Percentiles rank a stretch among this genome's conserved stretches.
phyloP scores from a whole-genome alignment of 1,140 invertebrate species.

The Mya arenaria region DNA sequence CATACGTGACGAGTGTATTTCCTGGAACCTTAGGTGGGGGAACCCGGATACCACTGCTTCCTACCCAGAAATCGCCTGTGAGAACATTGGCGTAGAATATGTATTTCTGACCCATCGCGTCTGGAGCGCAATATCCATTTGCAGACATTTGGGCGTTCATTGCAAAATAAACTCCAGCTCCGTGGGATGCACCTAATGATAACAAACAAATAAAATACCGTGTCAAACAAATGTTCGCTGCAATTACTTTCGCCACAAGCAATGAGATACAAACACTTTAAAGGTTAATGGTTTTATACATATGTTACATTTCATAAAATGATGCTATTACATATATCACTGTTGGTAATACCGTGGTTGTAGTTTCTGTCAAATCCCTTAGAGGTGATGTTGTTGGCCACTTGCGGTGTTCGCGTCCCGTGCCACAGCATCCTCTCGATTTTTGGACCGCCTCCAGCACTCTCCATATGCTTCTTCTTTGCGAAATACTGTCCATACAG shows the following conservation, averaged over 20 bases:
- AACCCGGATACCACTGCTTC: not conserved
- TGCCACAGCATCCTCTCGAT: slow-evolving; percentile 34
- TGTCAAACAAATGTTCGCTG: not conserved
- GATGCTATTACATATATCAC: not conserved
- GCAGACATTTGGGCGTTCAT: not conserved
- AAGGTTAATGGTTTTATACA: not conserved
- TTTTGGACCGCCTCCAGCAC: not conserved
- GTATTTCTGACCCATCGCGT: not conserved
- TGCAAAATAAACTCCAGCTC: slow-evolving; percentile 29
- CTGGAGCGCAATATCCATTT: slow-evolving; percentile 1
- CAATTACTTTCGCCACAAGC: not conserved
- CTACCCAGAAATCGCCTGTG: slow-evolving; percentile 33
- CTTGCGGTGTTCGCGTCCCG: slow-evolving; percentile 2
- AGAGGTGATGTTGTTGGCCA: not conserved
- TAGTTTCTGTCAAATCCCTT: slow-evolving; percentile 43
- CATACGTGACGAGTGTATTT: not conserved
- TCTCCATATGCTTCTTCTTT: slow-evolving; percentile 34
- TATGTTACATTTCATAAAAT: not conserved
- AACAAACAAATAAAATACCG: not conserved
- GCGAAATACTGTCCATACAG: slow-evolving; percentile 31
- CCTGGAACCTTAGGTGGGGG: not conserved
- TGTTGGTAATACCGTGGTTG: slow-evolving; percentile 1
- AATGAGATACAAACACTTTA: not conserved
- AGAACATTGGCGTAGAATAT: slow-evolving; percentile 40
- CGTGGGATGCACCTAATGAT: slow-evolving; percentile 12